Percentiles rank a stretch among this genome's conserved stretches.
These are phyloP conservation scores for Tineola bisselliella DNA, from an alignment of 2,888 invertebrate species.

Conservation along the genomic window DNA sequence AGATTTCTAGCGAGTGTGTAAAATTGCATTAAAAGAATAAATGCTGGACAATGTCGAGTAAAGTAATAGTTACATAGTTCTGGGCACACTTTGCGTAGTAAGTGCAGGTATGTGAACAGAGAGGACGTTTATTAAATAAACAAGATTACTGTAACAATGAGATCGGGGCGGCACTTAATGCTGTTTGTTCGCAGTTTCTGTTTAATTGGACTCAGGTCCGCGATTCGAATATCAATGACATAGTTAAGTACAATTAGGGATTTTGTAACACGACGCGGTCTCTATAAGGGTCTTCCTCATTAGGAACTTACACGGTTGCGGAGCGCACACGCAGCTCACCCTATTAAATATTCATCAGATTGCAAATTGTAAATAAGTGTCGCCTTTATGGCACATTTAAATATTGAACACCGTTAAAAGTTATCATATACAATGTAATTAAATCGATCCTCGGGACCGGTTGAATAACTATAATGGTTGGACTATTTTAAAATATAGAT, in stretches of 20 bases:
- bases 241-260: slow-evolving; percentile 52
- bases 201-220: slow-evolving; percentile 44
- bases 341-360: slow-evolving; percentile 54
- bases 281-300: slow-evolving; percentile 51
- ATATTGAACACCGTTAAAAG: slow-evolving; percentile 39
- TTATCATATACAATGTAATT: slow-evolving; percentile 44
- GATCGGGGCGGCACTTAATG: slow-evolving; percentile 12
- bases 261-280: slow-evolving; percentile 47
- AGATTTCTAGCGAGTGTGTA: too few relatives aligned
- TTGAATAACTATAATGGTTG: slow-evolving; percentile 18
- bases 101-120: not conserved
- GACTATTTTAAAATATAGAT: slow-evolving; percentile 14
- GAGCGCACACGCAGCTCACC: slow-evolving; percentile 17
- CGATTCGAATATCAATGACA: slow-evolving; percentile 49
- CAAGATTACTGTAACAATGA: slow-evolving; percentile 8
- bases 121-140: not conserved
- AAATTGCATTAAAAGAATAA: not conserved
- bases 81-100: not conserved
- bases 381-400: slow-evolving; percentile 39
- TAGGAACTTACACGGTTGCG: slow-evolving; percentile 25
- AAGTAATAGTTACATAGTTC: not conserved
- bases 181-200: slow-evolving; percentile 16
- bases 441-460: slow-evolving; percentile 35
- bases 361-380: slow-evolving; percentile 44
- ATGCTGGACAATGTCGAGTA: not conserved